These are phyloP conservation scores for Acestrorhynchus altus DNA, from an alignment of 2,797 vertebrate genomes.

Conservation along the genomic window DNA sequence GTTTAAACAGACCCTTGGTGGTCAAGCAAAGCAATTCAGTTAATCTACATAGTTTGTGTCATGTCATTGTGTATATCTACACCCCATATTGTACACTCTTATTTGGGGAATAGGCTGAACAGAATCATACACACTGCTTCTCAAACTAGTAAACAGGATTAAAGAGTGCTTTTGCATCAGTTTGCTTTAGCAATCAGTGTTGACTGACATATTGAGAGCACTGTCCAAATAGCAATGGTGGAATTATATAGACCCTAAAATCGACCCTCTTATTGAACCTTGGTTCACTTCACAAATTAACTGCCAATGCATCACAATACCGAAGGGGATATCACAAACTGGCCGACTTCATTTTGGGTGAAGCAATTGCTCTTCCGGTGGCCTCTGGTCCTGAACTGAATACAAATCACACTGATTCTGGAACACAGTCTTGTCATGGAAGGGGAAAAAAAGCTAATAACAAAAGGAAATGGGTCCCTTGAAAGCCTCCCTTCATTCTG, in stretches of 20 bases:
- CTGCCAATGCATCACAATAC: conserved; percentile 27
- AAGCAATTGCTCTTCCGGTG: conserved; percentile 33
- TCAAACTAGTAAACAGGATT: not conserved
- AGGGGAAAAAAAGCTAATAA: conserved; percentile 21
- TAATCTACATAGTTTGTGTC: not conserved
- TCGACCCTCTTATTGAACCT: not conserved
- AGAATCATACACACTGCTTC: not conserved
- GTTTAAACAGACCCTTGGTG: too few species aligned
- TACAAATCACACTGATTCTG: conserved; percentile 45
- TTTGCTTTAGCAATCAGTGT: conserved; percentile 1
- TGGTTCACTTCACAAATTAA: conserved; percentile 44
- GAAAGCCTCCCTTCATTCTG: conserved; percentile 18
- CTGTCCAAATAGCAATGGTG: conserved; percentile 12
- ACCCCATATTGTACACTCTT: not conserved
- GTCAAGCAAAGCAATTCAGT: too few species aligned
- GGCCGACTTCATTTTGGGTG: conserved; percentile 24
- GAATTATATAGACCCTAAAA: conserved; percentile 25
- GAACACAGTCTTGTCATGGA: conserved; percentile 30
- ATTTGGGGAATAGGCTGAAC: not conserved
- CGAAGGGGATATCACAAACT: conserved; percentile 38
- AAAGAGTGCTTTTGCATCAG: not conserved
- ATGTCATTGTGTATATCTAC: not conserved
- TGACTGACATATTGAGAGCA: conserved; percentile 30
- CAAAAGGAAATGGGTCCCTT: conserved; percentile 27
- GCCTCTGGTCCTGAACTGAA: conserved; percentile 37